Evolutionary conservation across 2,113 vertebrate species (phyloP).

Genomic region (Chaenogobius annularis): DNA sequence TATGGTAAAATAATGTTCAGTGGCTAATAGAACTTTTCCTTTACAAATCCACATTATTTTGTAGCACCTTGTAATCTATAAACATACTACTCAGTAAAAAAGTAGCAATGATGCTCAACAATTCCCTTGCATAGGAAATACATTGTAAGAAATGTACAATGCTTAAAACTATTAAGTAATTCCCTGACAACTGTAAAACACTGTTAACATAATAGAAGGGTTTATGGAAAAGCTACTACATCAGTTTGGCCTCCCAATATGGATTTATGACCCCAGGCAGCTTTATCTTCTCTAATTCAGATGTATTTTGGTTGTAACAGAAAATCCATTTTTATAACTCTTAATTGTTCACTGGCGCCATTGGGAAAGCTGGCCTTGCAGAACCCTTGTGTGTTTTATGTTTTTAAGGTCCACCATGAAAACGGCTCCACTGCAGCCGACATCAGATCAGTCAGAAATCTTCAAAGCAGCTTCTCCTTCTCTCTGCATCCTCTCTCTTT

Average conservation of each 20-base stretch:
- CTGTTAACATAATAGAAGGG: background rate
- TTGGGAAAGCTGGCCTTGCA: background rate
- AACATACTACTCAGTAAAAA: too few relatives aligned
- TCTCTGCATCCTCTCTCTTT: background rate
- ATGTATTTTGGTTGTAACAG: background rate
- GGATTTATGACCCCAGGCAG: background rate
- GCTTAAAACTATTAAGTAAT: background rate
- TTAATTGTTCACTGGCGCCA: background rate
- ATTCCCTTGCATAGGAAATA: too few relatives aligned
- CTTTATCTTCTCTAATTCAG: background rate
- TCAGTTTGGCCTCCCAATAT: background rate
- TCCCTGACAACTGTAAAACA: background rate
- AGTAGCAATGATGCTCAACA: too few relatives aligned
- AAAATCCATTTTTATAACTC: background rate
- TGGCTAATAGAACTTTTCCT: too few relatives aligned
- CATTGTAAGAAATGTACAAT: too few relatives aligned
- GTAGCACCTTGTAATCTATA: too few relatives aligned
- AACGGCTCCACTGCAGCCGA: background rate
- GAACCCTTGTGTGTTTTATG: background rate
- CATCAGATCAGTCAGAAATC: background rate
- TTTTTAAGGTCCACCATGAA: background rate
- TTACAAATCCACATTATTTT: too few relatives aligned
- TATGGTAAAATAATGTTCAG: too few relatives aligned
- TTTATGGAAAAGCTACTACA: background rate
- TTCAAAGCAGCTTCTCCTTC: background rate